Percentiles rank a stretch among this genome's conserved stretches.
Evolutionary conservation across 2,113 vertebrate species (phyloP).

Genomic region (Dendrocopos noguchii): DNA sequence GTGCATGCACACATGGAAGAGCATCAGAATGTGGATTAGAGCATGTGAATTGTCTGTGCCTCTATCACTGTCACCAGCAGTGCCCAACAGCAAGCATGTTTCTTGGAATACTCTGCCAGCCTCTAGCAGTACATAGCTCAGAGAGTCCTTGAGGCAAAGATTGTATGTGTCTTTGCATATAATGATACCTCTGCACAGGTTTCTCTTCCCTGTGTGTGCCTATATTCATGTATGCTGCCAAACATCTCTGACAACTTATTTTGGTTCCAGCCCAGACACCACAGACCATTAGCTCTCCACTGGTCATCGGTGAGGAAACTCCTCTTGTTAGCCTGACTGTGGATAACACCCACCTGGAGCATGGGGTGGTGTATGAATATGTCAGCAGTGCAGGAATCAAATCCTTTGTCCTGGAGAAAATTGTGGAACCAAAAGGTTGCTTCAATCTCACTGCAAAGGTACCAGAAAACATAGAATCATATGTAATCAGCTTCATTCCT

Average conservation of each 20-base stretch:
- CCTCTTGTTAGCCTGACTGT: slow-evolving; percentile 89
- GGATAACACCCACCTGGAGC: slow-evolving; percentile 93
- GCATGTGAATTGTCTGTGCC: too few species aligned
- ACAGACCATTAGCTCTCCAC: slow-evolving; percentile 48
- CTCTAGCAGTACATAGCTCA: neutral
- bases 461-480: neutral
- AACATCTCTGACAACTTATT: neutral
- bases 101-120: neutral
- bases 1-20: too few species aligned
- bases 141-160: neutral
- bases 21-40: too few species aligned
- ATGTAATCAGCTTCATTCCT: neutral
- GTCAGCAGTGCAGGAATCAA: slow-evolving; percentile 91
- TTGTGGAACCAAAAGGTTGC: slow-evolving; percentile 91
- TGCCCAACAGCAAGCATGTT: neutral
- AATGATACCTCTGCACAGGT: neutral
- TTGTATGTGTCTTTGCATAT: neutral
- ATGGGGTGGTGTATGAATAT: slow-evolving; percentile 94
- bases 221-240: neutral
- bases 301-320: slow-evolving; percentile 66
- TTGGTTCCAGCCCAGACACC: slow-evolving; percentile 64
- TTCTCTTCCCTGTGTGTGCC: neutral
- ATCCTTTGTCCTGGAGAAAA: slow-evolving; percentile 94
- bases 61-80: neutral
- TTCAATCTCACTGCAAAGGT: slow-evolving; percentile 96